Evolutionary conservation across 2,888 invertebrate genomes (phyloP).

Genomic region (Pterobdella sp.): DNA sequence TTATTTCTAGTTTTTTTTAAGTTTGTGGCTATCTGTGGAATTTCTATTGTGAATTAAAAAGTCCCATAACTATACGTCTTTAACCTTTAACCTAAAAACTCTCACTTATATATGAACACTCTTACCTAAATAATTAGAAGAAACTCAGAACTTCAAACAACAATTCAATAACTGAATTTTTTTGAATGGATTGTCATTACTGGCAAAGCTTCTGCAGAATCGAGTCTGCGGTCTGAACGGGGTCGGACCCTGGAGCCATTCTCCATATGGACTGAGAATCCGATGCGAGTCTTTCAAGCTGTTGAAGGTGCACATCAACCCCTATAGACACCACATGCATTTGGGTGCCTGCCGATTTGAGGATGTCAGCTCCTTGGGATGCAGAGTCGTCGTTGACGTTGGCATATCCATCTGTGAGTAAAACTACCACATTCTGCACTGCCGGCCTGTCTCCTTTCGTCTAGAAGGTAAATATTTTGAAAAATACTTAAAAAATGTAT

Average conservation of each 20-base stretch:
- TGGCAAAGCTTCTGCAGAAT: neutral
- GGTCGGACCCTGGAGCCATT: neutral
- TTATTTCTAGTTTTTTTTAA: too few species aligned
- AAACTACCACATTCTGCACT: slow-evolving; percentile 26
- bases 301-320: neutral
- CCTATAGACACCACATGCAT: slow-evolving; percentile 27
- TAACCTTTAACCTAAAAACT: neutral
- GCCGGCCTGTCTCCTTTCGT: slow-evolving; percentile 28
- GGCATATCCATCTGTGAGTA: slow-evolving; percentile 32
- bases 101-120: neutral
- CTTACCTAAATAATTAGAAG: neutral
- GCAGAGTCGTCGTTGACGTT: slow-evolving; percentile 20
- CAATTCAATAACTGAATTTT: neutral
- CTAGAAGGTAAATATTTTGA: neutral
- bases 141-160: neutral
- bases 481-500: too few species aligned
- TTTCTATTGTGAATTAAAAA: too few species aligned
- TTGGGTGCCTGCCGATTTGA: slow-evolving; percentile 24
- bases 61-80: neutral
- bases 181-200: neutral
- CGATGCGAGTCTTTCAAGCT: slow-evolving; percentile 25
- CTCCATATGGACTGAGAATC: slow-evolving; percentile 14
- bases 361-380: slow-evolving; percentile 2
- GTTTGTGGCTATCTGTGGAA: too few species aligned
- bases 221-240: neutral